phyloP scores from a whole-genome alignment of 2,797 vertebrate genomes.

The Ctenochaetus hawaiiensis region DNA sequence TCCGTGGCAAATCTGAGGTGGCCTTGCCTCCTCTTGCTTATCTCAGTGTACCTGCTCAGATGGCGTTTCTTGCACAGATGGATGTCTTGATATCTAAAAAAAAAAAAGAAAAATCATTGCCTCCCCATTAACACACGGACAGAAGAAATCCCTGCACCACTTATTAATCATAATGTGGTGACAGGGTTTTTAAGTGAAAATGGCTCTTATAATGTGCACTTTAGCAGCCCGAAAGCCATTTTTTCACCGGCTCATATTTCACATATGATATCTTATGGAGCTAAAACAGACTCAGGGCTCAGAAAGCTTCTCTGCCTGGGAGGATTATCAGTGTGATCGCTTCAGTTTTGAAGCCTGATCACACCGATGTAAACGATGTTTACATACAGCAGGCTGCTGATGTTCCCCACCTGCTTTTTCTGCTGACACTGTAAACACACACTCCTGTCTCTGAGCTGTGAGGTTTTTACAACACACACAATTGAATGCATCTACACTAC shows the following conservation, averaged over 20 bases:
- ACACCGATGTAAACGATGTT: conserved; percentile 48
- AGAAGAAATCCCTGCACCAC: neutral
- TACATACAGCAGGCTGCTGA: conserved; percentile 45
- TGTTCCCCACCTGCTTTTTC: conserved; percentile 58
- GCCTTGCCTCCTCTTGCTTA: conserved; percentile 69
- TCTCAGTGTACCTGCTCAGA: conserved; percentile 62
- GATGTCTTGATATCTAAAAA: neutral
- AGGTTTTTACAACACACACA: conserved; percentile 57
- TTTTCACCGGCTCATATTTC: conserved; percentile 37
- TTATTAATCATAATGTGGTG: conserved; percentile 40
- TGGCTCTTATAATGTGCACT: conserved; percentile 30
- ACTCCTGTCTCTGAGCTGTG: conserved; percentile 34
- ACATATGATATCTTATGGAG: conserved; percentile 6
- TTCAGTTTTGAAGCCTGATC: conserved; percentile 22
- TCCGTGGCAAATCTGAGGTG: conserved; percentile 68
- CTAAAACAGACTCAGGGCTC: conserved; percentile 2
- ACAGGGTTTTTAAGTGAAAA: conserved; percentile 20
- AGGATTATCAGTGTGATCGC: conserved; percentile 8
- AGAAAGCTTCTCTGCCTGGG: conserved; percentile 3
- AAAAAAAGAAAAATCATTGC: neutral
- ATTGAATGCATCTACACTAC: conserved; percentile 23
- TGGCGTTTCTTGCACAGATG: conserved; percentile 39
- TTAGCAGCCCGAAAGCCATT: conserved; percentile 1
- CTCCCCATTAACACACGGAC: neutral
- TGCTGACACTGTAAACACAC: conserved; percentile 69